Base-by-base conservation (phyloP, 2,888 invertebrate species). In the Acanthosepion lycidas region DNA sequence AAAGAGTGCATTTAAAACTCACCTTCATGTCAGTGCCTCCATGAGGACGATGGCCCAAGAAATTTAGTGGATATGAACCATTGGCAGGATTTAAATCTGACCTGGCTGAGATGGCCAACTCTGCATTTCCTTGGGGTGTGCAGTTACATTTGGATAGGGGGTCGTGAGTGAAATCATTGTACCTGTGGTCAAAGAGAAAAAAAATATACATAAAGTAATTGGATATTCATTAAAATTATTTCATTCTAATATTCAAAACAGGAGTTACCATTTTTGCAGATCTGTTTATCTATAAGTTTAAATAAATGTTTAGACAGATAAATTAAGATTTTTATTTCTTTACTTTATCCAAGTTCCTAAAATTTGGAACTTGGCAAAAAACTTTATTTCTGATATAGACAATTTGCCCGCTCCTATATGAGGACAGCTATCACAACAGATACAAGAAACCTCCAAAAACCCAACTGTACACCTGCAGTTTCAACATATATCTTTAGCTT, bases 21-120 rank as follows among this genome's bases (percentile, higher is more conserved):
- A 98, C 97, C 98, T 98, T 98, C 97, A 98, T 98, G 97, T 98
- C 98, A 1, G 98, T 98, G 64, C 98, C 98, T 95, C 98, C 98
- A 97, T 98, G 98, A 96, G 98, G 98, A 95, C 98, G 98, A 97
- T 98, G 98, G 4, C 98, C 98, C 94, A 98, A 98, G 92, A 98
- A 98, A 53, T 98, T 97, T 97, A 98, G 98, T 33, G 98, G 98
- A 97, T 98, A 98, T 48, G 98, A 98, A n/a, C 98, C 98, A 96
- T 98, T 98, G 9, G 98, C 97, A 0, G 98, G 98, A 97, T 98
- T 98, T 95, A 98, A 98, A 97, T 98, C 98, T 97, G 98, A 98
- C 94, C 98, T 97, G 5, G 98, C 98, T 12, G 98, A 98, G 96
- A 98, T 98, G 92, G 98, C 98, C 97, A 98, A 98, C 97, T 98